These are phyloP conservation scores for Drosophila melanocephala DNA, from an alignment of 2,888 invertebrate species.

Conservation along the genomic window DNA sequence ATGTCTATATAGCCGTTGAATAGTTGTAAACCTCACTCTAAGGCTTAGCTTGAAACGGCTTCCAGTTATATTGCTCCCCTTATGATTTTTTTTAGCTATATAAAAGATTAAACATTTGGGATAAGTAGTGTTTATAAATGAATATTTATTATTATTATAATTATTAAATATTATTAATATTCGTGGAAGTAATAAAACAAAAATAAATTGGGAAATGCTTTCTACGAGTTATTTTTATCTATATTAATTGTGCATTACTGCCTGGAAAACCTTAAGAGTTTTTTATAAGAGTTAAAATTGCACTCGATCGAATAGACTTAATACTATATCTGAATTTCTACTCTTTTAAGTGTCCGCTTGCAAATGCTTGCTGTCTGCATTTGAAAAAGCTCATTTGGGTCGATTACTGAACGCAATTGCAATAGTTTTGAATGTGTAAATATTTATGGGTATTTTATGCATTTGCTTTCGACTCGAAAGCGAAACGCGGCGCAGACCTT, in stretches of 20 bases:
- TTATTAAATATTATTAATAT: too few relatives aligned
- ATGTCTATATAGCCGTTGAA: background rate
- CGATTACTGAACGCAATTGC: conserved; percentile 9
- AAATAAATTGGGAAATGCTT: too few relatives aligned
- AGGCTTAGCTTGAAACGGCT: background rate
- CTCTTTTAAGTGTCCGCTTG: background rate
- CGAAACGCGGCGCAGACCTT: conserved; percentile 37
- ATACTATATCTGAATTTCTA: background rate
- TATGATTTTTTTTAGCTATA: background rate
- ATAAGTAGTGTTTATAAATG: too few relatives aligned
- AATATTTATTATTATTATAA: too few relatives aligned
- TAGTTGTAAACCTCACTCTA: background rate
- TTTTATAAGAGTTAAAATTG: background rate
- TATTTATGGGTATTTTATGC: conserved; percentile 34
- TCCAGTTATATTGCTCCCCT: background rate
- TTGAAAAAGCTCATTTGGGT: background rate
- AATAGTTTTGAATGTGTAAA: conserved; percentile 31
- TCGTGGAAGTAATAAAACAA: too few relatives aligned
- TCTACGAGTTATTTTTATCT: background rate
- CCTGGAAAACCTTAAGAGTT: fast-evolving
- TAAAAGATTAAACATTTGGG: background rate
- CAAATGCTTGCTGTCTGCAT: background rate
- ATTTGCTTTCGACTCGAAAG: conserved; percentile 12
- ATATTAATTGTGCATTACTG: background rate
- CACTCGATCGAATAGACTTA: background rate